Evolutionary conservation across 2,888 invertebrate genomes (phyloP), one percentile per base, ranked within the genome.

Genomic region (Tachina fera): DNA sequence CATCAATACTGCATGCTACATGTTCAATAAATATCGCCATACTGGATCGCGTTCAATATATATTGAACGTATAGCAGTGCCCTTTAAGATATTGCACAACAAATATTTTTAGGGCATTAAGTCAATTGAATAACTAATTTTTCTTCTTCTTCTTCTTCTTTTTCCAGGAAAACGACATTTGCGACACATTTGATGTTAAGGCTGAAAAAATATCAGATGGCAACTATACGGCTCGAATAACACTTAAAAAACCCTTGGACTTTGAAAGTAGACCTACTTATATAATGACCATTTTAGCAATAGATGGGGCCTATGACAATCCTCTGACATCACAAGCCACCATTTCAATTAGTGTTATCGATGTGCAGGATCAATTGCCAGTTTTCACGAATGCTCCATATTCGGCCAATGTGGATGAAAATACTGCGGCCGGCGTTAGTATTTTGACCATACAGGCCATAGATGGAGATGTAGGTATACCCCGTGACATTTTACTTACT

Each of bases 311-410:
- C 1, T 90, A 92, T 71, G 95, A 94, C 63, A 94, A 94, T 88
- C 94, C 95, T 0, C 91, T 96, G 8, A 94, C 94, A 49, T 95
- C 96, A 0, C 93, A 94, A 16, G 96, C 97, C 0, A 96, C 96
- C 60, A 94, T 97, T 13, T 95, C 96, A 0, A 95, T 96, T 0
- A 95, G 96, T 56, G 94, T 97, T 9, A 93, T 95, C 83, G 97
- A 97, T 90, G 95, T 97, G 0, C 97, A 96, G 90, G 97, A 97
- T 92, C 97, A 97, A 89, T 96, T 96, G 9, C 97, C 97, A 0
- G 93, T 95, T n/a, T 97, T 97, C 89, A 91, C 96, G 0, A 96
- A 96, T 90, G 96, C 96, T 0, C 97, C 97, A 0, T 97, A 96
- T 89, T 96, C 96, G 6, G 95, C 96, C 1, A 95, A 95, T 0